A percentile compares a stretch with the other conserved stretches of the same genome.
Evolutionary conservation across 2,888 invertebrate species (phyloP).

Genomic region (Mythimna loreyi): DNA sequence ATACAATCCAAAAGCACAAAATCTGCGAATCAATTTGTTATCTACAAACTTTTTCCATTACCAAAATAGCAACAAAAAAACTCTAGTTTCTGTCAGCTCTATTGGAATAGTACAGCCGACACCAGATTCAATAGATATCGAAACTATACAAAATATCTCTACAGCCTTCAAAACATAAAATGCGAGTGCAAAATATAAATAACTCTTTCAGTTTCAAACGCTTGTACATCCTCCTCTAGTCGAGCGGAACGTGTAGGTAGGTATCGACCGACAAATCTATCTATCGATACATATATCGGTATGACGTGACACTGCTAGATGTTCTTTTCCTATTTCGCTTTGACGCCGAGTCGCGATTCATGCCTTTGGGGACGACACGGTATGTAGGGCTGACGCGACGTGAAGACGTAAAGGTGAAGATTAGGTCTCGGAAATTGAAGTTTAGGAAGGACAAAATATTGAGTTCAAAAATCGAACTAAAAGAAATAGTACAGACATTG

Average conservation of each 20-base stretch:
- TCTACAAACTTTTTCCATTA: slow-evolving; percentile 18
- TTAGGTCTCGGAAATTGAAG: neutral
- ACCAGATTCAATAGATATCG: slow-evolving; percentile 21
- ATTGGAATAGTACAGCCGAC: slow-evolving; percentile 30
- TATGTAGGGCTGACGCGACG: slow-evolving; percentile 63
- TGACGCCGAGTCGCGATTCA: slow-evolving; percentile 67
- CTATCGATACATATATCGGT: slow-evolving; percentile 49
- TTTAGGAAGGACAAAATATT: neutral
- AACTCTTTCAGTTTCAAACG: slow-evolving; percentile 47
- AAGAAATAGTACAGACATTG: neutral
- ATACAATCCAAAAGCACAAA: slow-evolving; percentile 12
- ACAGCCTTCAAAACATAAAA: slow-evolving; percentile 30
- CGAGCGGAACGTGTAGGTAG: slow-evolving; percentile 41
- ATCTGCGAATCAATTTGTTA: neutral
- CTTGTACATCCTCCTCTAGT: slow-evolving; percentile 44
- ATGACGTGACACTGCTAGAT: slow-evolving; percentile 58
- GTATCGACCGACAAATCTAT: slow-evolving; percentile 50
- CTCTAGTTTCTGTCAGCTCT: slow-evolving; percentile 1
- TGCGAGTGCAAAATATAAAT: slow-evolving; percentile 50
- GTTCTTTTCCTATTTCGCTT: slow-evolving; percentile 73
- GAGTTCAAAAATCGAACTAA: neutral
- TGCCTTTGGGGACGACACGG: slow-evolving; percentile 62
- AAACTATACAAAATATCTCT: slow-evolving; percentile 35
- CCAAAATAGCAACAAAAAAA: slow-evolving; percentile 26
- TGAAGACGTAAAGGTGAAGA: neutral